Percentiles rank a stretch among this genome's conserved stretches.
phyloP scores from a whole-genome alignment of 2,113 vertebrate genomes.

The Cairina moschata region DNA sequence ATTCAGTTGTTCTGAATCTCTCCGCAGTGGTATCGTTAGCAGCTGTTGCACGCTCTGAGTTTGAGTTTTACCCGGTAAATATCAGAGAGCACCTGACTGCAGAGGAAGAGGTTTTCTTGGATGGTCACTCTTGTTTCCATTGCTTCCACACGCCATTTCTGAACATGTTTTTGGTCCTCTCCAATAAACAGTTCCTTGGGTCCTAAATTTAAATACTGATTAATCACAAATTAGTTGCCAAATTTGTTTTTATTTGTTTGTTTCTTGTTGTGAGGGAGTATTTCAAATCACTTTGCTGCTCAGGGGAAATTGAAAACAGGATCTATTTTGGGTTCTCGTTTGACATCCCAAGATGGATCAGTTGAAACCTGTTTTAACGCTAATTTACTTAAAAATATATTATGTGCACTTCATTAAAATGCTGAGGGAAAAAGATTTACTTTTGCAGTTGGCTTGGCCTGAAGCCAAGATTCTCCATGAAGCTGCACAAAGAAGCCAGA shows the following conservation, averaged over 20 bases:
- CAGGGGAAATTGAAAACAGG: slow-evolving; percentile 19
- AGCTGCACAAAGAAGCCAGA: neutral
- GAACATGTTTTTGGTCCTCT: neutral
- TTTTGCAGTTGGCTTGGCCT: slow-evolving; percentile 10
- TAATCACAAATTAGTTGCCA: neutral
- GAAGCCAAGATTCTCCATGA: neutral
- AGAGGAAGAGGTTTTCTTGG: neutral
- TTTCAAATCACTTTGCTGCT: slow-evolving; percentile 53
- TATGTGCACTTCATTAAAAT: neutral
- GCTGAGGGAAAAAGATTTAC: neutral
- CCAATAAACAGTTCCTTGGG: neutral
- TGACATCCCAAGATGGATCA: slow-evolving; percentile 10
- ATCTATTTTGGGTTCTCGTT: slow-evolving; percentile 53
- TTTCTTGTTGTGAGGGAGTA: slow-evolving; percentile 1
- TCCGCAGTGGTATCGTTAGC: neutral
- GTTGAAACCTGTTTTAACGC: slow-evolving; percentile 31
- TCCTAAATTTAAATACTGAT: slow-evolving; percentile 44
- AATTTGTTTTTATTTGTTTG: neutral
- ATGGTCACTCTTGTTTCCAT: neutral
- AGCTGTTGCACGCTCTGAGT: neutral
- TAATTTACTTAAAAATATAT: slow-evolving; percentile 47
- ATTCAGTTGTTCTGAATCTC: slow-evolving; percentile 36
- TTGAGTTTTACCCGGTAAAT: slow-evolving; percentile 43
- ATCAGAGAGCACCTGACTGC: neutral
- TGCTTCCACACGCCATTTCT: neutral